These are phyloP conservation scores for Poeciliopsis infans DNA, from an alignment of 2,797 vertebrate species.

Conservation along the genomic window DNA sequence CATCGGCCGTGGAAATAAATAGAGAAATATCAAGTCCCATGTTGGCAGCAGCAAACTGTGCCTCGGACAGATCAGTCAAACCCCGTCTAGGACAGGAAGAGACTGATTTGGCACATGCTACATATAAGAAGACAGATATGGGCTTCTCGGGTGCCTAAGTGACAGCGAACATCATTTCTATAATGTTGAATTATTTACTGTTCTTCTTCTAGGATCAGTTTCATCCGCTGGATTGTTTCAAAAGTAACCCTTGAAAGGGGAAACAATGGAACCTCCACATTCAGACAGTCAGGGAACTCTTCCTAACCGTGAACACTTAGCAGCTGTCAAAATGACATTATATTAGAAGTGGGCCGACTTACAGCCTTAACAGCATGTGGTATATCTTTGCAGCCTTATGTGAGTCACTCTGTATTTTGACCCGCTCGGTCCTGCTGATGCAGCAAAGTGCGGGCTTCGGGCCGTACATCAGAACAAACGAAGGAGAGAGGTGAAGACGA, in stretches of 20 bases:
- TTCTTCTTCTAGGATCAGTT: conserved; percentile 5
- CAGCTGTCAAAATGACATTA: conserved; percentile 14
- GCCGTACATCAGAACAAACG: conserved; percentile 34
- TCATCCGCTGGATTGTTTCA: neutral
- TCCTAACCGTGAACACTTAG: neutral
- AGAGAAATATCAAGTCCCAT: conserved; percentile 69
- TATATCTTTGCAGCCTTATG: conserved; percentile 32
- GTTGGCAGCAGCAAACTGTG: conserved; percentile 69
- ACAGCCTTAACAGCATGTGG: conserved; percentile 9
- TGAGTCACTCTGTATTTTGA: conserved; percentile 56
- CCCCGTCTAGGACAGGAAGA: conserved; percentile 51
- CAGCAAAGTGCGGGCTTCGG: conserved; percentile 38
- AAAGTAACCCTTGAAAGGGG: conserved; percentile 14
- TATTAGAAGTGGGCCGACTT: conserved; percentile 28
- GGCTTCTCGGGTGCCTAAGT: conserved; percentile 23
- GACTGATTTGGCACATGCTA: conserved; percentile 67
- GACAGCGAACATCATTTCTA: conserved; percentile 17
- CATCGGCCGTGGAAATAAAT: conserved; percentile 74
- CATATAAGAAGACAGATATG: conserved; percentile 31
- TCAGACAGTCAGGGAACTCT: conserved; percentile 15
- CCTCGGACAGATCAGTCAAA: conserved; percentile 72
- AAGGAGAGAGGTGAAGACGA: conserved; percentile 36
- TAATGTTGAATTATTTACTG: conserved; percentile 1
- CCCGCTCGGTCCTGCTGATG: conserved; percentile 60
- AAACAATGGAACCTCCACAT: conserved; percentile 16